Conservation (phyloP, 2,113 vertebrate genomes). For the Grammomys surdaster region DNA sequence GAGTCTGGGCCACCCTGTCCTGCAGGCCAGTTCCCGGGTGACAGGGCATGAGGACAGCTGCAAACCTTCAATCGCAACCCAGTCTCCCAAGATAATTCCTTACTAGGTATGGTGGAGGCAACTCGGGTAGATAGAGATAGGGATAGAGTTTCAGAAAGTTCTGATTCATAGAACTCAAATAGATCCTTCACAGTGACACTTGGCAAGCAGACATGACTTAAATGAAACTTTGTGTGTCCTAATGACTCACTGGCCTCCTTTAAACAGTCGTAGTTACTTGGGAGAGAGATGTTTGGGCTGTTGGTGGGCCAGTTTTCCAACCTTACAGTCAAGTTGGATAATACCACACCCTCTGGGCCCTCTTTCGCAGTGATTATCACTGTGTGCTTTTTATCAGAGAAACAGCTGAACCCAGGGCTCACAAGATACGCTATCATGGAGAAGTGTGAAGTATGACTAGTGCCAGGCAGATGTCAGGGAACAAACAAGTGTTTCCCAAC, state of each 20-base stretch:
- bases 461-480: not conserved
- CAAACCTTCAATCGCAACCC: not conserved
- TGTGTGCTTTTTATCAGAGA: not conserved
- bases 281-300: not conserved
- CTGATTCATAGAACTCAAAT: not conserved
- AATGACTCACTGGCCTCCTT: not conserved
- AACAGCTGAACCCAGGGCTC: not conserved
- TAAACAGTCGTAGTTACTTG: not conserved
- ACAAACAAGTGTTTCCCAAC: too few relatives aligned
- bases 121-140: not conserved
- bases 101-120: not conserved
- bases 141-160: not conserved
- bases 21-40: not conserved
- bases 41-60: not conserved
- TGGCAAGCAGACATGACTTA: not conserved
- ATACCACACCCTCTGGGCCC: not conserved
- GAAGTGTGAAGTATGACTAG: not conserved
- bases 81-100: too few relatives aligned
- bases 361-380: not conserved
- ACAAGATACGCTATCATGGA: rapidly evolving
- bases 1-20: not conserved
- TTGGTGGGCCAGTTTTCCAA: not conserved
- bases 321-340: not conserved
- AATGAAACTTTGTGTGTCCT: not conserved
- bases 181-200: not conserved